phyloP scores from a whole-genome alignment of 2,113 vertebrate species.

The Murina feae region DNA sequence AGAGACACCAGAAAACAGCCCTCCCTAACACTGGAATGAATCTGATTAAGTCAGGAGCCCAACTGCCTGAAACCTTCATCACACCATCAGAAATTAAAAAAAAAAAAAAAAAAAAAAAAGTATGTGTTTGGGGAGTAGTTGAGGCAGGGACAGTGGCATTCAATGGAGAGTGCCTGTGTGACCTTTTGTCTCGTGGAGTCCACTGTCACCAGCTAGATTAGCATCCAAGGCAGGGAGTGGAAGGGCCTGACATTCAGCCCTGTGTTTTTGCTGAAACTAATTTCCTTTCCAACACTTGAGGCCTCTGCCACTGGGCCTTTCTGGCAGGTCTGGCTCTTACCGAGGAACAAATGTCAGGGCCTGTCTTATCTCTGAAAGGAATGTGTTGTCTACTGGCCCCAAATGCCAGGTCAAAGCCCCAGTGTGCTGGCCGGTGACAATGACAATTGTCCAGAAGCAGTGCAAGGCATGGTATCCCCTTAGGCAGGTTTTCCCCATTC shows the following conservation, averaged over 20 bases:
- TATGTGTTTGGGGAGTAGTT: not conserved
- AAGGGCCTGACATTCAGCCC: constrained; percentile 30
- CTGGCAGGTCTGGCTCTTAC: not conserved
- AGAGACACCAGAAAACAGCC: constrained; percentile 30
- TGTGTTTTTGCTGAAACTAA: constrained; percentile 62
- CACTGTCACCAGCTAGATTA: not conserved
- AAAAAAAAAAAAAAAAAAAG: too few relatives aligned
- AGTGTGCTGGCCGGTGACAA: not conserved
- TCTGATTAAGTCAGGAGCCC: not conserved
- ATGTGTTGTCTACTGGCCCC: not conserved
- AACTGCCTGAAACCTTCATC: not conserved
- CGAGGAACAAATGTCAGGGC: not conserved
- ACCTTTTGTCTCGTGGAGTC: constrained; percentile 26
- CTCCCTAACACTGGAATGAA: constrained; percentile 50
- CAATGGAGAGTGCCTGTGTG: not conserved
- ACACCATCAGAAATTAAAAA: not conserved
- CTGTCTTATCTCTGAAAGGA: constrained; percentile 33
- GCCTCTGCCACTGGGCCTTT: not conserved
- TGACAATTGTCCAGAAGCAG: not conserved
- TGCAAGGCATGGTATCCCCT: not conserved
- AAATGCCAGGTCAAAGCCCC: not conserved
- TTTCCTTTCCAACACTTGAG: constrained; percentile 65
- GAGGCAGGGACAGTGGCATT: not conserved
- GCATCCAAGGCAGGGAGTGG: not conserved
- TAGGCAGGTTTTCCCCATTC: not conserved